Evolutionary conservation across 2,113 vertebrate genomes (phyloP).

Genomic region (Melozone crissalis): DNA sequence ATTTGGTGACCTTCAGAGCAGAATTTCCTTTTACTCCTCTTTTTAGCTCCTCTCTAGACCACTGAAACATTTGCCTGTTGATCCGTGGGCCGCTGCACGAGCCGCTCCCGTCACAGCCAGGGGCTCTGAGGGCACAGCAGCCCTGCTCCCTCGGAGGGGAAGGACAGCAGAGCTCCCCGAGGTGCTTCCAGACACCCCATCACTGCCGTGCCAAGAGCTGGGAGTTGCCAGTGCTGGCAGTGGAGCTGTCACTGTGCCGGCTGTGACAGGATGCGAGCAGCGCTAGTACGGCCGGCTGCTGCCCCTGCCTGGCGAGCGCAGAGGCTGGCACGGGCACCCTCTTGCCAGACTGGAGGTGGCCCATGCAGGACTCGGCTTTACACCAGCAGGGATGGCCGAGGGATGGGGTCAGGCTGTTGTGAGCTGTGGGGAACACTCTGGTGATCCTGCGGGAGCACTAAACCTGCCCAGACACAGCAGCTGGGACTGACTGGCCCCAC

Average conservation of each 20-base stretch:
- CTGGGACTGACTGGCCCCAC: background rate
- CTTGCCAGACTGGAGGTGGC: background rate
- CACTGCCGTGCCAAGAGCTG: background rate
- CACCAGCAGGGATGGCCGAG: accelerated
- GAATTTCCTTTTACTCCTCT: background rate
- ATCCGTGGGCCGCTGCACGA: background rate
- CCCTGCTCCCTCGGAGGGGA: background rate
- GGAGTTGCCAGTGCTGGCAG: background rate
- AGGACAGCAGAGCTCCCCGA: background rate
- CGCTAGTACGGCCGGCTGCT: background rate
- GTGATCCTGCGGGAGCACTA: accelerated
- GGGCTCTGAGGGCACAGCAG: background rate
- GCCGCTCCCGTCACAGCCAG: background rate
- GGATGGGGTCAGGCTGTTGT: background rate
- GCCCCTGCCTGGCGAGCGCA: slow-evolving; percentile 6
- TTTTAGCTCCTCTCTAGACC: background rate
- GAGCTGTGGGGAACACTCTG: background rate
- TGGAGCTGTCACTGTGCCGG: background rate
- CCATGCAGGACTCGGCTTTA: accelerated
- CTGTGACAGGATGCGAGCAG: background rate
- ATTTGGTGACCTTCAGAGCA: background rate
- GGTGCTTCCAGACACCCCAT: background rate
- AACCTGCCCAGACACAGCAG: background rate
- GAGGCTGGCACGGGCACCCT: background rate
- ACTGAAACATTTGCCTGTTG: background rate